Conservation (phyloP, 92 coral and sea anemone species). For the Metridium senile region DNA sequence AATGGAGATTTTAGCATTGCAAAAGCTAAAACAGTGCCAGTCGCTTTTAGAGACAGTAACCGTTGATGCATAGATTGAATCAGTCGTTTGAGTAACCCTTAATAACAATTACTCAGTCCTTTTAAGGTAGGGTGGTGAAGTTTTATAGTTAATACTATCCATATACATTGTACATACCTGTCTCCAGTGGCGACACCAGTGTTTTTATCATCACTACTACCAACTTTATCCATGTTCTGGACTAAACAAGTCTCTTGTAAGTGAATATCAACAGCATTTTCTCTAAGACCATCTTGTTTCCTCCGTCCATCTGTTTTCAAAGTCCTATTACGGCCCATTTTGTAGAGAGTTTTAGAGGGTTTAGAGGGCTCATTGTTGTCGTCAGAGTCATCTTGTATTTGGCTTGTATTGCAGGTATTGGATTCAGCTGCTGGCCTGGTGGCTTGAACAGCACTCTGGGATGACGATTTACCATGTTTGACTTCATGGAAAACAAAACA, state of each 20-base stretch:
- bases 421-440: conserved; percentile 5
- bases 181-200: background rate
- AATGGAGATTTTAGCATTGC: too few relatives aligned
- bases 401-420: conserved; percentile 17
- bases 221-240: background rate
- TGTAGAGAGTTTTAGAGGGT: background rate
- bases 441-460: background rate
- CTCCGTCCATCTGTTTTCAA: background rate
- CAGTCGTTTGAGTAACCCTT: too few relatives aligned
- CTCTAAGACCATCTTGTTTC: background rate
- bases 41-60: too few relatives aligned
- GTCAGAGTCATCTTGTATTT: conserved; percentile 29
- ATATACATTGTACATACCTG: background rate
- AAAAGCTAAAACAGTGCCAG: too few relatives aligned
- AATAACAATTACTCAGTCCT: too few relatives aligned
- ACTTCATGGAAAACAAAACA: background rate
- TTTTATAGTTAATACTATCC: too few relatives aligned
- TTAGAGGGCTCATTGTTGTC: conserved; percentile 6
- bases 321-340: background rate
- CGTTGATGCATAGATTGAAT: too few relatives aligned
- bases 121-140: too few relatives aligned
- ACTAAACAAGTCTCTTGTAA: conserved; percentile 5
- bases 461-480: background rate
- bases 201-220: background rate
- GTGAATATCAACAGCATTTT: background rate